Percentiles rank a stretch among this genome's conserved stretches.
phyloP scores from a whole-genome alignment of 2,888 invertebrate genomes.

The Protophormia terraenovae region DNA sequence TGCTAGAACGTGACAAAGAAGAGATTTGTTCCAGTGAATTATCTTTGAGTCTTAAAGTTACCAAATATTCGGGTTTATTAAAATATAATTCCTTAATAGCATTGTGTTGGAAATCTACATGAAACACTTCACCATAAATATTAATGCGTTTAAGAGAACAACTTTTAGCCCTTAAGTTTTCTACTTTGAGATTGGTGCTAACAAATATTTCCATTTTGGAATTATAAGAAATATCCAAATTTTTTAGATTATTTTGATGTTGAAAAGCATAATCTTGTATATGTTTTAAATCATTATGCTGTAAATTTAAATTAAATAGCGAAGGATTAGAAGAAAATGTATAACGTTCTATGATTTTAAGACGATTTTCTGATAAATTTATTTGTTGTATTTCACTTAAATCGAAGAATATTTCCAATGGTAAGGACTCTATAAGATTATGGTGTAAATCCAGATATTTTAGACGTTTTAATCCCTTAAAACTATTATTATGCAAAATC shows the following conservation, averaged over 20 bases:
- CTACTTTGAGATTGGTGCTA: constrained; percentile 70
- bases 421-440: constrained; percentile 73
- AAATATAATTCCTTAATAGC: constrained; percentile 76
- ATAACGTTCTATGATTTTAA: constrained; percentile 70
- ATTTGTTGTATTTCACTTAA: constrained; percentile 72
- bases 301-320: constrained; percentile 72
- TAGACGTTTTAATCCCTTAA: constrained; percentile 73
- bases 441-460: constrained; percentile 74
- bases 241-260: constrained; percentile 66
- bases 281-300: constrained; percentile 71
- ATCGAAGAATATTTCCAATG: constrained; percentile 72
- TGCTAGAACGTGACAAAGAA: constrained; percentile 73
- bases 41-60: constrained; percentile 74
- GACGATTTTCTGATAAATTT: constrained; percentile 73
- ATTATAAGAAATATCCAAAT: constrained; percentile 75
- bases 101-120: constrained; percentile 75
- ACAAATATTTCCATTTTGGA: constrained; percentile 71
- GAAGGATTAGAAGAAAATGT: constrained; percentile 71
- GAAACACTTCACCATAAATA: constrained; percentile 74
- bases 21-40: constrained; percentile 76
- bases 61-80: constrained; percentile 73
- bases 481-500: constrained; percentile 71
- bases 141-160: constrained; percentile 77
- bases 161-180: constrained; percentile 72
- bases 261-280: constrained; percentile 74